Evolutionary conservation across 2,888 invertebrate genomes (phyloP).

Genomic region (Drosophila buzzatii): DNA sequence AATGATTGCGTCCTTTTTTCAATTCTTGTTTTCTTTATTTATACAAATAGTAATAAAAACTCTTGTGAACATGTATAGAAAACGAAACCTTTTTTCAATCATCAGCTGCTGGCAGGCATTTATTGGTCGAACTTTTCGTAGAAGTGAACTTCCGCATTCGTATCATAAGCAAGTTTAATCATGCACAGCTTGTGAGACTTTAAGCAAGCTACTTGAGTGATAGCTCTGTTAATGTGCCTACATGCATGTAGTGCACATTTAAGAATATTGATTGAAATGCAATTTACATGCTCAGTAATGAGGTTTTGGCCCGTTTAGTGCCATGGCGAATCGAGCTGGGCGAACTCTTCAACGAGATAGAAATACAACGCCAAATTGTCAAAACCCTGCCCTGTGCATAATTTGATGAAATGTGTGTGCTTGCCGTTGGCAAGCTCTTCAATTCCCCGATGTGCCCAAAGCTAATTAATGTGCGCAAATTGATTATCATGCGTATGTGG

Average conservation of each 20-base stretch:
- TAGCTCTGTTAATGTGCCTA: background rate
- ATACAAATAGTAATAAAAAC: conserved; percentile 70
- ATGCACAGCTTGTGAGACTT: background rate
- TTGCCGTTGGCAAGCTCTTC: background rate
- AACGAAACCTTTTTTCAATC: conserved; percentile 26
- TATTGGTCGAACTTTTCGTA: conserved; percentile 12
- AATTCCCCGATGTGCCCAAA: background rate
- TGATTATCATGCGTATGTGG: background rate
- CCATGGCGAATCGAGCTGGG: background rate
- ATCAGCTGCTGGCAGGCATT: conserved; percentile 29
- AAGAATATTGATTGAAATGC: conserved; percentile 61
- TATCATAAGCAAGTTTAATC: background rate
- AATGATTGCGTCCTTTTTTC: conserved; percentile 46
- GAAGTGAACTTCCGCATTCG: background rate
- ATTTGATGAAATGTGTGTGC: conserved; percentile 18
- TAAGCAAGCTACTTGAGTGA: background rate
- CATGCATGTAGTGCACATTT: conserved; percentile 22
- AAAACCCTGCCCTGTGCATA: conserved; percentile 6
- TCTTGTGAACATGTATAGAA: conserved; percentile 37
- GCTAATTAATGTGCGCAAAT: conserved; percentile 4
- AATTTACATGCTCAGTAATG: conserved; percentile 50
- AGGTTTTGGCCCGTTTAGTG: conserved; percentile 35
- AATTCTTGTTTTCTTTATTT: conserved; percentile 24
- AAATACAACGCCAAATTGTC: background rate
- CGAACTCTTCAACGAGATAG: conserved; percentile 1